Evolutionary conservation across 2,113 vertebrate genomes (phyloP), one percentile per base, ranked within the genome.

Genomic region (Tragelaphus strepsiceros): DNA sequence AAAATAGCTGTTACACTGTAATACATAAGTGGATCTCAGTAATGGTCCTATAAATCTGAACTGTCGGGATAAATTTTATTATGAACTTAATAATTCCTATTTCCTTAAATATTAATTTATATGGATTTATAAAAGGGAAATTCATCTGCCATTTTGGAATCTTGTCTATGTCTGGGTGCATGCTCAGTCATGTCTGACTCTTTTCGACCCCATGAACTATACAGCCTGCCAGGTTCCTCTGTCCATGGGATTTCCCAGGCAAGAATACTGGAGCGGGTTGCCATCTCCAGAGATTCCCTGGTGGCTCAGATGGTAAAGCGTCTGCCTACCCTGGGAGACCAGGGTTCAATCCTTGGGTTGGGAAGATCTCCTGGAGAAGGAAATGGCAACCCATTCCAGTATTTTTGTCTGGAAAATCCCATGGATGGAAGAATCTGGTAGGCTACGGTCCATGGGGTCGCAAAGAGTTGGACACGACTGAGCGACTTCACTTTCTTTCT

Each of bases 61-160:
- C 81, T 46, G 15, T 32, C 59, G 7, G 54, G 58, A 9, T 89
- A 88, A 39, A 78, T 90, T 92, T 95, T 77, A 56, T 86, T 96
- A 96, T 67, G 30, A 95, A 90, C 87, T 94, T 58, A 91, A 35
- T 91, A 88, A 92, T 77, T 88, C 53, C 90, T 51, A 95, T 94
- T 93, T 97, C 85, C 62, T 92, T 87, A 95, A 83, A 62, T 86
- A 85, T 32, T 91, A 85, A 81, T 82, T 90, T 71, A 64, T 61
- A 64, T 96, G 22, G 32, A 94, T 87, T 95, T 93, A 30, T 80
- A 74, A 94, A 97, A 94, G 62, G 17, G n/a, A 94, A 97, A 97
- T 59, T 82, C 39, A 53, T 58, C 43, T 95, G 90, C n/a, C 56
- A 90, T 24, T 81, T 94, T 89, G 58, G 78, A 93, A 93, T 83